Percentiles rank a stretch among this genome's conserved stretches.
Evolutionary conservation across 2,888 invertebrate genomes (phyloP).

Genomic region (Acanthopleura granulata): DNA sequence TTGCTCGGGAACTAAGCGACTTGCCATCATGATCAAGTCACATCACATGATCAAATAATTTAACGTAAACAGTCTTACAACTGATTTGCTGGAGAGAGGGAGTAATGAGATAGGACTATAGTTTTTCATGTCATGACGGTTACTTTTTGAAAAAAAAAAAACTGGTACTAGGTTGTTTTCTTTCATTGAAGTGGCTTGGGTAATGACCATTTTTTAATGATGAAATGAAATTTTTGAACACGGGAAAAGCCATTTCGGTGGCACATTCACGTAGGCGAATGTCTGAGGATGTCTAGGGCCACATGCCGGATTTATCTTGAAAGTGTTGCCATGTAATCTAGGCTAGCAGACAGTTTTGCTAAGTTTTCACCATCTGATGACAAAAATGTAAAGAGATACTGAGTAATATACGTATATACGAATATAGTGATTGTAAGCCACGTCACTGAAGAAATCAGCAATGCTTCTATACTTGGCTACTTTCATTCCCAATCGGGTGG

Average conservation of each 20-base stretch:
- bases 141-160: background rate
- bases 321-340: background rate
- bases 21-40: no score
- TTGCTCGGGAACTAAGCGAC: background rate
- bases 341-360: background rate
- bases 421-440: background rate
- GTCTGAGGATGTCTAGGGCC: background rate
- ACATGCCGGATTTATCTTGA: background rate
- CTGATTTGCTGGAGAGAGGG: background rate
- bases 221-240: background rate
- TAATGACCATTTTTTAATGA: background rate
- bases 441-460: background rate
- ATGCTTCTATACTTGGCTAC: background rate
- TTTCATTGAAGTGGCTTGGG: background rate
- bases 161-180: background rate
- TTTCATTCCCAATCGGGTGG: background rate
- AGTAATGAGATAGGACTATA: background rate
- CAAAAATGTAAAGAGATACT: no score
- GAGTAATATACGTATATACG: background rate
- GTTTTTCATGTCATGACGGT: background rate
- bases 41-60: background rate
- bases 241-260: background rate
- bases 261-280: constrained; percentile 1
- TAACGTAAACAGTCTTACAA: background rate
- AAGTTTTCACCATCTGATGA: background rate